Evolutionary conservation across 1,140 invertebrate species (phyloP).

Genomic region (Pentalonia nigronervosa): DNA sequence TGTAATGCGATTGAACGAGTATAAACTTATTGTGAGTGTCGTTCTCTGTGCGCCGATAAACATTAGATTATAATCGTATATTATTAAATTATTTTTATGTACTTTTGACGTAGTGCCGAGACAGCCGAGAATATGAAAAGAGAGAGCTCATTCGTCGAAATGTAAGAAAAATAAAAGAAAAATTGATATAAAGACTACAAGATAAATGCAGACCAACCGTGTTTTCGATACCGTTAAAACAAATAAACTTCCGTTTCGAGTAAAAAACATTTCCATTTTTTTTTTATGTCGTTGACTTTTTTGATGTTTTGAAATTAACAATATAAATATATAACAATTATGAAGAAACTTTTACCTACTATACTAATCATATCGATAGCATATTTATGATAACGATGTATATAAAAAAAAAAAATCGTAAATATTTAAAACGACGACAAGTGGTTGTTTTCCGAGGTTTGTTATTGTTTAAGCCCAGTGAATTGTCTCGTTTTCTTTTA

Average conservation of each 20-base stretch:
- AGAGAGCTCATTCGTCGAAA: background rate
- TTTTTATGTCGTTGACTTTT: background rate
- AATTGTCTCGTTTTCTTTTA: background rate
- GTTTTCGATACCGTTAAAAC: background rate
- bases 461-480: background rate
- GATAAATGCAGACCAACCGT: background rate
- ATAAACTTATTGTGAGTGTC: background rate
- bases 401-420: background rate
- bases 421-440: conserved; percentile 12
- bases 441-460: background rate
- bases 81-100: too few species aligned
- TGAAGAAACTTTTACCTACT: background rate
- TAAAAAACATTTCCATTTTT: background rate
- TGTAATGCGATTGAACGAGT: background rate
- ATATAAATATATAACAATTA: background rate
- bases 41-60: background rate
- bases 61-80: background rate
- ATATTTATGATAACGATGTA: background rate
- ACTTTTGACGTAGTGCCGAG: background rate
- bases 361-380: background rate
- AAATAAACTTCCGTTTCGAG: background rate
- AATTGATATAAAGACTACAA: background rate
- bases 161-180: background rate
- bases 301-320: background rate
- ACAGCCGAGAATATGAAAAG: background rate